A percentile compares a stretch with the other conserved stretches of the same genome.
phyloP scores from a whole-genome alignment of 2,797 vertebrate genomes.

The Semaprochilodus insignis region DNA sequence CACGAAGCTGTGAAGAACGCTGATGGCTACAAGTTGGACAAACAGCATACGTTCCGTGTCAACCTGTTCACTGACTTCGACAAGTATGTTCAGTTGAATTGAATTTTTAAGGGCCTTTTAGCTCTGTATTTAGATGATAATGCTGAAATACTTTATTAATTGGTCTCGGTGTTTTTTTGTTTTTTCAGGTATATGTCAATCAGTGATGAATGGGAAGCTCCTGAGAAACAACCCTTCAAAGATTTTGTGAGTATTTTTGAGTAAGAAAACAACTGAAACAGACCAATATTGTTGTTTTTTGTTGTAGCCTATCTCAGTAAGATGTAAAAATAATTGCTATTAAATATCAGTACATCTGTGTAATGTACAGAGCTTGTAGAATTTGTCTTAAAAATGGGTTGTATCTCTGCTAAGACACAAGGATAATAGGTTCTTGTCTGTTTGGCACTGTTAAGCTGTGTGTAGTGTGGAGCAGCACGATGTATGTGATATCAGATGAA shows the following conservation, averaged over 20 bases:
- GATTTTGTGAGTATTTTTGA: slow-evolving; percentile 87
- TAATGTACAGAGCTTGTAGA: too few species aligned
- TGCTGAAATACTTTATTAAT: not conserved
- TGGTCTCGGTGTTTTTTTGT: slow-evolving; percentile 12
- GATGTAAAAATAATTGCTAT: too few species aligned
- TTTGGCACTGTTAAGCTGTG: not conserved
- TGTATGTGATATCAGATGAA: not conserved
- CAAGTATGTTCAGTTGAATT: slow-evolving; percentile 80
- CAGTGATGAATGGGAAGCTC: slow-evolving; percentile 95
- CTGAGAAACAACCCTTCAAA: slow-evolving; percentile 98
- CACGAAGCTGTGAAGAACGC: slow-evolving; percentile 94
- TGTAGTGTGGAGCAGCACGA: not conserved
- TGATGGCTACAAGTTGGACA: slow-evolving; percentile 96
- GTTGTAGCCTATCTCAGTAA: too few species aligned
- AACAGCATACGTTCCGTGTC: slow-evolving; percentile 96
- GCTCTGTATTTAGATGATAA: not conserved
- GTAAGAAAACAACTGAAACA: not conserved
- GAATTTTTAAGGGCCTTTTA: not conserved
- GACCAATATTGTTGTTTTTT: not conserved
- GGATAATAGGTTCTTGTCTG: not conserved
- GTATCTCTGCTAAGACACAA: too few species aligned
- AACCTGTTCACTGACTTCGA: slow-evolving; percentile 99
- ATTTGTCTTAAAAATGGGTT: not conserved
- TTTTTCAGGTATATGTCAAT: slow-evolving; percentile 93
- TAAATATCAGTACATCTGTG: too few species aligned